A percentile compares a stretch with the other conserved stretches of the same genome.
phyloP scores from a whole-genome alignment of 2,113 vertebrate species.

The Lontra canadensis region DNA sequence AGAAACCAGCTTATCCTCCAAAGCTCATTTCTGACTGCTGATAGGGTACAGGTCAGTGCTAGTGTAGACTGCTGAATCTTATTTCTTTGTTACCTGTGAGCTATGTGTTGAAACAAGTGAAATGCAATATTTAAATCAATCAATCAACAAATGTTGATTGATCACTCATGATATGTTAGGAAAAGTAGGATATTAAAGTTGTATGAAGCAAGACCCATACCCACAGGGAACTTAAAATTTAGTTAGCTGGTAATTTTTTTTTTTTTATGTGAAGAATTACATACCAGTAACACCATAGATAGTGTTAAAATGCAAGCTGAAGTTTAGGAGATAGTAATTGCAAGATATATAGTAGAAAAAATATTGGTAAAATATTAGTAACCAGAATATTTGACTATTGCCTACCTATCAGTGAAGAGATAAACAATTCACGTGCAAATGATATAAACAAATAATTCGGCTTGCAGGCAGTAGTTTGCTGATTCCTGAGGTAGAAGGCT shows the following conservation, averaged over 20 bases:
- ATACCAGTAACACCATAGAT: background rate
- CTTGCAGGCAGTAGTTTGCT: background rate
- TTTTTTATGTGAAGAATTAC: background rate
- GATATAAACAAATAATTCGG: background rate
- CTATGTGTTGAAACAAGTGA: slow-evolving; percentile 41
- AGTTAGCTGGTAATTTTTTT: background rate
- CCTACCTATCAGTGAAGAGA: background rate
- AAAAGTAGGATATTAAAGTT: slow-evolving; percentile 11
- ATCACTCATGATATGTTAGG: background rate
- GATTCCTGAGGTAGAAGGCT: background rate
- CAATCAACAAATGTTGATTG: slow-evolving; percentile 37
- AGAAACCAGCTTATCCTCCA: slow-evolving; percentile 65
- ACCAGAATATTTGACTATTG: background rate
- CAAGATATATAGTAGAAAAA: background rate
- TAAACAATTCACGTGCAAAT: background rate
- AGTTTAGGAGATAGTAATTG: background rate
- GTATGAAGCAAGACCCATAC: background rate
- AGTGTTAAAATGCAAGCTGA: background rate
- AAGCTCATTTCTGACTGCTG: slow-evolving; percentile 63
- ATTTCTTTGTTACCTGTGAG: slow-evolving; percentile 34
- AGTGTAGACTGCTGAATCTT: slow-evolving; percentile 52
- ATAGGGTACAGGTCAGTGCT: slow-evolving; percentile 62
- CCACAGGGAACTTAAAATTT: slow-evolving; percentile 27
- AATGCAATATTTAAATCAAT: slow-evolving; percentile 16
- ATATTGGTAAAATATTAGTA: background rate